These are phyloP conservation scores for Poeciliopsis gracilis DNA, from an alignment of 2,797 vertebrate species.

Conservation along the genomic window DNA sequence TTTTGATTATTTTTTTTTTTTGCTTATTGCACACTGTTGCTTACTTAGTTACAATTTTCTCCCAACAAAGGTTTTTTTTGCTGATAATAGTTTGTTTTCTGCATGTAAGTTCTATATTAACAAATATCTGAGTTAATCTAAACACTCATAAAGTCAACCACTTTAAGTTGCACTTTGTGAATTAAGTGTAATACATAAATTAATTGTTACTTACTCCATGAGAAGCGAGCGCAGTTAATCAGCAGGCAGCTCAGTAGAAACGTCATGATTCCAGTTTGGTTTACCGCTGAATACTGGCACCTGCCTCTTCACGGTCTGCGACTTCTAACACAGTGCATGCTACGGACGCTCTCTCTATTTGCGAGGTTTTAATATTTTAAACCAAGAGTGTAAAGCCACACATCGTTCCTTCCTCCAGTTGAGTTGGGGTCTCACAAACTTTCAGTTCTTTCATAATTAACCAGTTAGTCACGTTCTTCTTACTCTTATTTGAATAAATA, in stretches of 20 bases:
- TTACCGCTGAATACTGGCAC: neutral
- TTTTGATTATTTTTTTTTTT: neutral
- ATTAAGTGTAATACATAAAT: neutral
- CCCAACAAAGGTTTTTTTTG: neutral
- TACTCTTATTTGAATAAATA: neutral
- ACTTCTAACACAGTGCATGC: neutral
- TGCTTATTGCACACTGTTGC: too few species aligned
- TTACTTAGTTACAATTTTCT: neutral
- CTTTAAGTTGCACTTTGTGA: neutral
- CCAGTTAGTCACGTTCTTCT: neutral
- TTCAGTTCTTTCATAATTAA: neutral
- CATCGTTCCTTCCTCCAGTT: neutral
- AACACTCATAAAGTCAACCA: neutral
- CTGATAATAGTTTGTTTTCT: neutral
- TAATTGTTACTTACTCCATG: constrained; percentile 58
- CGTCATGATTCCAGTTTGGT: constrained; percentile 50
- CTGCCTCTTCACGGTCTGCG: neutral
- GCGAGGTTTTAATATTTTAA: neutral
- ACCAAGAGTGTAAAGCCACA: neutral
- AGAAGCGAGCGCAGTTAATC: constrained; percentile 34
- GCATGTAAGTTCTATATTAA: neutral
- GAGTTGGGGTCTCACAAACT: neutral
- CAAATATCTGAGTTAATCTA: neutral
- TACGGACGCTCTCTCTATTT: neutral
- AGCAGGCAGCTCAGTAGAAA: constrained; percentile 42